Evolutionary conservation across 2,888 invertebrate genomes (phyloP).

Genomic region (Crocallis elinguaria): DNA sequence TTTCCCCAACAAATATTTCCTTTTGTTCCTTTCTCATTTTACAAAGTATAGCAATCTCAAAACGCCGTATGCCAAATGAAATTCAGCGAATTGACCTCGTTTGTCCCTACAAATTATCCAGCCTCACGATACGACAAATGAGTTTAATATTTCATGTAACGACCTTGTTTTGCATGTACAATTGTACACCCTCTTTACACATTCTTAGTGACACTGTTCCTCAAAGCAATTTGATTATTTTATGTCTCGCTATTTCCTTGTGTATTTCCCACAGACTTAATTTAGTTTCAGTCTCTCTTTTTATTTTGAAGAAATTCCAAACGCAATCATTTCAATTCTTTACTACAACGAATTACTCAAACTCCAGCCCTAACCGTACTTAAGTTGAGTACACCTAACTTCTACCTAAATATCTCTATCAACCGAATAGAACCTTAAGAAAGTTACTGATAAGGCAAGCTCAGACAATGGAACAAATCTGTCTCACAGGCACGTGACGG

Average conservation of each 20-base stretch:
- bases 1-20: not conserved
- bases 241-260: not conserved
- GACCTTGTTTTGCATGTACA: not conserved
- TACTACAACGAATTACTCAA: too few species aligned
- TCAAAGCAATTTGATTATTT: not conserved
- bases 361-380: too few species aligned
- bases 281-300: too few species aligned
- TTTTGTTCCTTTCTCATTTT: not conserved
- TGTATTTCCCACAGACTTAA: too few species aligned
- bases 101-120: not conserved
- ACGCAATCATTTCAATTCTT: too few species aligned
- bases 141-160: constrained; percentile 13
- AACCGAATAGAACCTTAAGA: not conserved
- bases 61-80: not conserved
- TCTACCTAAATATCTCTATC: not conserved
- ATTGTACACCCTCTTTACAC: constrained; percentile 2
- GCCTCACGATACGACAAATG: constrained; percentile 5
- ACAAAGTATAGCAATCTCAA: constrained; percentile 5
- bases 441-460: not conserved
- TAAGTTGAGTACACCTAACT: not conserved
- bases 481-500: constrained; percentile 12
- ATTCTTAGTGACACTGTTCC: not conserved
- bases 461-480: constrained; percentile 15
- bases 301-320: too few species aligned
- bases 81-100: constrained; percentile 3